Evolutionary conservation across 2,113 vertebrate genomes (phyloP).

Genomic region (Tylochromis polylepis): DNA sequence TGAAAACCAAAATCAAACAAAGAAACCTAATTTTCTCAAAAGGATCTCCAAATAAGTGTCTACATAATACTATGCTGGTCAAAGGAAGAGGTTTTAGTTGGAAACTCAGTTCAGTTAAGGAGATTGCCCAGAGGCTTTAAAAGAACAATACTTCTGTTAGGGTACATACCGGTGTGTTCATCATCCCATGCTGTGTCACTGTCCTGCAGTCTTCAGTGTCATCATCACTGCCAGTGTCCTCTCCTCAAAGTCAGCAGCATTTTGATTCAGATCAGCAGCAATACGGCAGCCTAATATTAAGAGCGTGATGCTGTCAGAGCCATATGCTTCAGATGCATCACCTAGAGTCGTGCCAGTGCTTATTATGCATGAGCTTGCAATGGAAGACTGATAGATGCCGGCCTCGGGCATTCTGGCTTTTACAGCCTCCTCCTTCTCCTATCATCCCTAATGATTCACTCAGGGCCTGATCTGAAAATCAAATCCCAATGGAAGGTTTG

Average conservation of each 20-base stretch:
- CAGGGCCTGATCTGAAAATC: constrained; percentile 51
- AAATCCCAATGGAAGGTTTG: constrained; percentile 48
- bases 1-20: neutral
- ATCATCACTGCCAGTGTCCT: neutral
- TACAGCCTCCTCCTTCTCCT: constrained; percentile 39
- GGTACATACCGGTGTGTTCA: neutral
- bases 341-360: constrained; percentile 31
- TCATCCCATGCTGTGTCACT: neutral
- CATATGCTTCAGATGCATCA: constrained; percentile 46
- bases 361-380: constrained; percentile 47
- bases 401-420: constrained; percentile 51
- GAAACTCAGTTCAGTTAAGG: neutral
- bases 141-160: neutral
- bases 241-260: neutral
- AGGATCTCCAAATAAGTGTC: neutral
- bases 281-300: constrained; percentile 2
- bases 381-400: constrained; percentile 42
- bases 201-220: neutral
- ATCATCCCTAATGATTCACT: constrained; percentile 62
- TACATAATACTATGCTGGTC: neutral
- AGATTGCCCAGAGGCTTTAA: neutral
- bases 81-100: neutral
- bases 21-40: neutral
- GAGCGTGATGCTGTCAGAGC: constrained; percentile 7
- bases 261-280: constrained; percentile 12